phyloP scores from a whole-genome alignment of 1,140 invertebrate genomes.

The Conopomorpha cramerella region DNA sequence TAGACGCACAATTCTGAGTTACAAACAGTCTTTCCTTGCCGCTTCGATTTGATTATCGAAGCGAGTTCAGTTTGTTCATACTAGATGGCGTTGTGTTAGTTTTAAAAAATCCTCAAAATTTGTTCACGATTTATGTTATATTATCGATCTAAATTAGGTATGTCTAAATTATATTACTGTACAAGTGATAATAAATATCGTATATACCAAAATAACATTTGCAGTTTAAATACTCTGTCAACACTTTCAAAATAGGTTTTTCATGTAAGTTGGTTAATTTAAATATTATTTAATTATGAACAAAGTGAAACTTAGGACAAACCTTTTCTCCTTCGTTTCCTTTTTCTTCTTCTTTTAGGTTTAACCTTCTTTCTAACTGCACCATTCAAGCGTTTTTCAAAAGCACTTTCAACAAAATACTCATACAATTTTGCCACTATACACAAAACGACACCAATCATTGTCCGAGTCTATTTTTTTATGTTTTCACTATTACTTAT shows the following conservation, averaged over 20 bases:
- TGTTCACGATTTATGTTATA: too few relatives aligned
- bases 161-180: not conserved
- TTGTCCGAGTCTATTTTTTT: conserved; percentile 9
- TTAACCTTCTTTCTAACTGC: conserved; percentile 5
- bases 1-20: too few relatives aligned
- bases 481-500: not conserved
- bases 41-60: too few relatives aligned
- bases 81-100: too few relatives aligned
- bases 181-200: not conserved
- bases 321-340: conserved; percentile 14
- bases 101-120: too few relatives aligned
- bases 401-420: conserved; percentile 14
- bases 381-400: conserved; percentile 5
- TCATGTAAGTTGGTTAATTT: not conserved
- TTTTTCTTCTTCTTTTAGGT: conserved; percentile 11
- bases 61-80: too few relatives aligned
- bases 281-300: not conserved
- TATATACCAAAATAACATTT: too few relatives aligned
- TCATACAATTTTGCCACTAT: conserved; percentile 30
- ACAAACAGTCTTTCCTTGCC: too few relatives aligned
- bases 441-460: conserved; percentile 37
- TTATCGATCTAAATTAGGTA: too few relatives aligned
- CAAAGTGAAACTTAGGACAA: not conserved
- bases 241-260: not conserved
- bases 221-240: not conserved